Evolutionary conservation across 2,113 vertebrate genomes (phyloP).

Genomic region (Arothron firmamentum): DNA sequence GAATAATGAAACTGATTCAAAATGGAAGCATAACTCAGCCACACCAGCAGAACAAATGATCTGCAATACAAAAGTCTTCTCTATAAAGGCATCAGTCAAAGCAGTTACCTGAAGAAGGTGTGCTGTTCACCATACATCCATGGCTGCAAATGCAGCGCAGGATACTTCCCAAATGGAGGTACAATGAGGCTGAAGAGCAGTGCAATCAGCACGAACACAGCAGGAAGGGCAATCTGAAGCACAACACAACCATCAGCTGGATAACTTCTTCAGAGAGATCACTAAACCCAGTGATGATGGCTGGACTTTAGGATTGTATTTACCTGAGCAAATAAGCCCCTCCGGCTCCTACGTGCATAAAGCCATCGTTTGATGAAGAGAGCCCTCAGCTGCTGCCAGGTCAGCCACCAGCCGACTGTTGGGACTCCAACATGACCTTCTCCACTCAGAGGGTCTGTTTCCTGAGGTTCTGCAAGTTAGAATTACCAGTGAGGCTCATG

Average conservation of each 20-base stretch:
- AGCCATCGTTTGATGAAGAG: conserved; percentile 85
- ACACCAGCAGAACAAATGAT: too few relatives aligned
- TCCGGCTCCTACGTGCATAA: conserved; percentile 78
- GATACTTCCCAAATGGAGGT: conserved; percentile 82
- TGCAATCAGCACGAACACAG: conserved; percentile 84
- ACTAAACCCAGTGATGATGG: not conserved
- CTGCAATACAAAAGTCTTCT: too few relatives aligned
- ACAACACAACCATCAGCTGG: conserved; percentile 7
- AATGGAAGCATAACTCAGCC: too few relatives aligned
- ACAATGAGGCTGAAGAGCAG: conserved; percentile 84
- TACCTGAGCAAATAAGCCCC: conserved; percentile 85
- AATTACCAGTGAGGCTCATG: not conserved
- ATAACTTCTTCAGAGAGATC: not conserved
- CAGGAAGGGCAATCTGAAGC: conserved; percentile 83
- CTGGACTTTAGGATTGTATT: not conserved
- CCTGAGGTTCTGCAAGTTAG: conserved; percentile 59
- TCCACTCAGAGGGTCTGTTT: conserved; percentile 73
- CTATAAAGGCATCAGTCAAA: too few relatives aligned
- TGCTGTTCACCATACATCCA: conserved; percentile 85
- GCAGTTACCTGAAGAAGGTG: conserved; percentile 87
- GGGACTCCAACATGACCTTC: conserved; percentile 28
- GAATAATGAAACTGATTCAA: too few relatives aligned
- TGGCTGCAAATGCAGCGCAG: conserved; percentile 77
- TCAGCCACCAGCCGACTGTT: conserved; percentile 73
- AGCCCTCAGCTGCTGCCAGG: conserved; percentile 81